These are phyloP conservation scores for Elmis aenea DNA, from an alignment of 2,888 invertebrate genomes.

Conservation along the genomic window DNA sequence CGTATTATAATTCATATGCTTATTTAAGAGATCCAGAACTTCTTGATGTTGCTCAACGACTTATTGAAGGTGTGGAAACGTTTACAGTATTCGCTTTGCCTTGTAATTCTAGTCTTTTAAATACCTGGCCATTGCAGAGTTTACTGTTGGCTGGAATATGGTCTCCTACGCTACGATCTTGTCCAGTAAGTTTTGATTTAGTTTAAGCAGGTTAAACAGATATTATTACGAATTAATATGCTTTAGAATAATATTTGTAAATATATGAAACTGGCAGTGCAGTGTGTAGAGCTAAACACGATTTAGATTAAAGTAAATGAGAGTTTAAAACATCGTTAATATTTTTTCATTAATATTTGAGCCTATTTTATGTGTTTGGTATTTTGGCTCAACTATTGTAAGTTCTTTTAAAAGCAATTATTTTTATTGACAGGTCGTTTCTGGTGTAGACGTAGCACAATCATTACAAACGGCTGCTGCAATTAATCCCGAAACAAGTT, in stretches of 20 bases:
- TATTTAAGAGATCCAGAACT: conserved; percentile 79
- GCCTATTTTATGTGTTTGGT: no score
- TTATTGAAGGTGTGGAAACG: conserved; percentile 72
- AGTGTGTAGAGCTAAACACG: no score
- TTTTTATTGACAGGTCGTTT: conserved; percentile 49
- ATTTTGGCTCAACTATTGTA: no score
- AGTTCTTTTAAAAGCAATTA: not conserved
- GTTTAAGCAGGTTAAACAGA: no score
- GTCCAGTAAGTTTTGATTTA: conserved; percentile 58
- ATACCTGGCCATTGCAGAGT: conserved; percentile 83
- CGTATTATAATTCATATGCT: conserved; percentile 78
- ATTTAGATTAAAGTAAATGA: no score
- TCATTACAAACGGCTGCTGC: conserved; percentile 33
- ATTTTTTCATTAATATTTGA: no score
- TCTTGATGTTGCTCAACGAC: conserved; percentile 69
- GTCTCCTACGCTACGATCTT: conserved; percentile 73
- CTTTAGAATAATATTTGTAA: no score
- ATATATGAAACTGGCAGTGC: no score
- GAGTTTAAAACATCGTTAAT: no score
- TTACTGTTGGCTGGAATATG: conserved; percentile 80
- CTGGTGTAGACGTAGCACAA: conserved; percentile 75
- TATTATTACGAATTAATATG: no score
- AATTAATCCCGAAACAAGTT: conserved; percentile 39
- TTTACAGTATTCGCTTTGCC: conserved; percentile 70
- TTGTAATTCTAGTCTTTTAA: conserved; percentile 79